Evolutionary conservation across 2,797 vertebrate species (phyloP).

Genomic region (Paguma larvata): DNA sequence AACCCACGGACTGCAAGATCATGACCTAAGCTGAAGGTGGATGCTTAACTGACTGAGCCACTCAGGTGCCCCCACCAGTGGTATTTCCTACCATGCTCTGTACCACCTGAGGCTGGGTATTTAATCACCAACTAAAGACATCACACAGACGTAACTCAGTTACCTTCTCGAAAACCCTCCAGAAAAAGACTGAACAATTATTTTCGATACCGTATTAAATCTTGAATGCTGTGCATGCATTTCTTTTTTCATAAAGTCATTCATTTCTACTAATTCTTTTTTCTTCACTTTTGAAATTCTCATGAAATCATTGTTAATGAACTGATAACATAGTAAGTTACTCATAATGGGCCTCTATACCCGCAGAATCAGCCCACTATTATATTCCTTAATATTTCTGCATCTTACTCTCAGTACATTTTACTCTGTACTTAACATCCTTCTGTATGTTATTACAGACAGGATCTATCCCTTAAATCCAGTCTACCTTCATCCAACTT

Average conservation of each 20-base stretch:
- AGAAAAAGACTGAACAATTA: not conserved
- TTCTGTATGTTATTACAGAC: not conserved
- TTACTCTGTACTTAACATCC: not conserved
- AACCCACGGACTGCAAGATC: too few relatives aligned
- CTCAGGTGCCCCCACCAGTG: too few relatives aligned
- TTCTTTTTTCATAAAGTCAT: not conserved
- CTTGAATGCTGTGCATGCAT: not conserved
- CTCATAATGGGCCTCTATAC: not conserved
- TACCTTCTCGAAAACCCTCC: not conserved
- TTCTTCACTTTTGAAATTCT: not conserved
- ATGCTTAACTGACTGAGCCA: too few relatives aligned
- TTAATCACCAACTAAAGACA: conserved; percentile 29
- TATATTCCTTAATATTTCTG: not conserved
- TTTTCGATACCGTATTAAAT: conserved; percentile 26
- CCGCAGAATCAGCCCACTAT: not conserved
- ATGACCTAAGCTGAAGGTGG: too few relatives aligned
- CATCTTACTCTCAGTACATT: not conserved
- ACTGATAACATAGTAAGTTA: not conserved
- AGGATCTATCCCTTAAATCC: not conserved
- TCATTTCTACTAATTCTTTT: conserved; percentile 11
- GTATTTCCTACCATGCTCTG: not conserved
- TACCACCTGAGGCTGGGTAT: not conserved
- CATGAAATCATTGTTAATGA: not conserved
- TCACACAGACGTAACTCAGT: not conserved
- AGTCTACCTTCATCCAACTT: not conserved